Evolutionary conservation across 2,113 vertebrate genomes (phyloP), one percentile per base, ranked within the genome.

Genomic region (Halichoerus grypus): DNA sequence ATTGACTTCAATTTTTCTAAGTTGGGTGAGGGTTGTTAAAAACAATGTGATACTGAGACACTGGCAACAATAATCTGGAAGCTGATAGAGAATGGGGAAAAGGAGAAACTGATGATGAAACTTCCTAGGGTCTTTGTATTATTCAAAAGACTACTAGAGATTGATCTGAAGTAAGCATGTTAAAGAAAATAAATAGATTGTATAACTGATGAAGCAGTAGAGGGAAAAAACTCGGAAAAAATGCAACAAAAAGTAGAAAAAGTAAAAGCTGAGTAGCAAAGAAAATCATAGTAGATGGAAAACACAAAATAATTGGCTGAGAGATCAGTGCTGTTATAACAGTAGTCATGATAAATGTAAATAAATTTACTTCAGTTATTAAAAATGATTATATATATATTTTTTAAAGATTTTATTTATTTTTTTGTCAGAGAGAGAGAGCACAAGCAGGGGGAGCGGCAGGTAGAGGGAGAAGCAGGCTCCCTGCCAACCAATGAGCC

Each of bases 181-280:
- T 93, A 87, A 96, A 83, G 83, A 93, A 90, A 84, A n/a, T 19
- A 79, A 92, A 83, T 71, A 31, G 24, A 88, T 65, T 57, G 8
- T 84, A 12, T 93, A 71, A 76, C 22, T 77, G 74, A 42, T 53
- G 26, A 61, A 57, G 92, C 10, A 95, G 55, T 63, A 74, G 14
- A 69, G 55, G 49, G 26, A 26, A 61, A 76, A 93, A 49, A 91
- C 93, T 76, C 4, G 53, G 28, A 57, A 93, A 79, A 80, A 97
- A 79, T 28, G 67, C 21, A 86, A 63, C 11, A 79, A 81, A 79
- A 88, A 77, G 26, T 26, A 67, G 49, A 61, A 88, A 88, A 97
- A 91, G 55, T 93, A 49, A 91, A 94, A 81, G 14, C 33, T 84
- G 63, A 86, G 57, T 72, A 83, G 16, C 24, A 89, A 94, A 86